Conservation (phyloP, 2,113 vertebrate genomes). For the Gavialis gangeticus region DNA sequence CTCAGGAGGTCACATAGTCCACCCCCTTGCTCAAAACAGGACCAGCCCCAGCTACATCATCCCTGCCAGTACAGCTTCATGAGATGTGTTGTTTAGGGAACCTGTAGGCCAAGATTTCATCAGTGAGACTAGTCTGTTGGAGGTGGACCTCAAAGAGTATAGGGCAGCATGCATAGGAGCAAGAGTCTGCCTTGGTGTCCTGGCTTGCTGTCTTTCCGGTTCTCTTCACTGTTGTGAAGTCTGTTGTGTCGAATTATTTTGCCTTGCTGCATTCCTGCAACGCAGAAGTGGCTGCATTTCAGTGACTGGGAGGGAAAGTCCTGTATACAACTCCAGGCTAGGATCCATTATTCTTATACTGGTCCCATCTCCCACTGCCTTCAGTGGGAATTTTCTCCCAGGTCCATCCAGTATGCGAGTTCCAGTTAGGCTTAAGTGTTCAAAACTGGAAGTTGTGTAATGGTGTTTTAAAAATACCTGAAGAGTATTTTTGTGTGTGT, state of each 20-base stretch:
- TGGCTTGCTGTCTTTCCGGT: background rate
- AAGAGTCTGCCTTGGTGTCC: background rate
- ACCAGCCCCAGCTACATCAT: background rate
- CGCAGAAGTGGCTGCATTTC: rapidly evolving
- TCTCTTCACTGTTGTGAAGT: background rate
- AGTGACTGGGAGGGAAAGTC: background rate
- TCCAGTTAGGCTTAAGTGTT: rapidly evolving
- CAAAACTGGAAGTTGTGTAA: no score
- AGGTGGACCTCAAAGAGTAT: background rate
- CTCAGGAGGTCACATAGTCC: no score
- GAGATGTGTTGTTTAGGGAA: background rate
- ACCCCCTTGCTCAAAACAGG: no score
- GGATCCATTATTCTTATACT: rapidly evolving
- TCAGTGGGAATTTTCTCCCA: rapidly evolving
- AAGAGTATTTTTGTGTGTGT: constrained; percentile 18
- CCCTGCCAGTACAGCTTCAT: background rate
- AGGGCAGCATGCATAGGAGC: background rate
- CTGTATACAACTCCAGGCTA: background rate
- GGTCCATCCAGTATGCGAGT: rapidly evolving
- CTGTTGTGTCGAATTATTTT: background rate
- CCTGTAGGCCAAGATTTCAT: background rate
- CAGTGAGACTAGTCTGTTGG: background rate
- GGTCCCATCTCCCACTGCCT: background rate
- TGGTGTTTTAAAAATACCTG: background rate
- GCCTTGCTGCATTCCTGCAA: rapidly evolving